phyloP scores from a whole-genome alignment of 2,888 invertebrate genomes.

The Polyommatus icarus region DNA sequence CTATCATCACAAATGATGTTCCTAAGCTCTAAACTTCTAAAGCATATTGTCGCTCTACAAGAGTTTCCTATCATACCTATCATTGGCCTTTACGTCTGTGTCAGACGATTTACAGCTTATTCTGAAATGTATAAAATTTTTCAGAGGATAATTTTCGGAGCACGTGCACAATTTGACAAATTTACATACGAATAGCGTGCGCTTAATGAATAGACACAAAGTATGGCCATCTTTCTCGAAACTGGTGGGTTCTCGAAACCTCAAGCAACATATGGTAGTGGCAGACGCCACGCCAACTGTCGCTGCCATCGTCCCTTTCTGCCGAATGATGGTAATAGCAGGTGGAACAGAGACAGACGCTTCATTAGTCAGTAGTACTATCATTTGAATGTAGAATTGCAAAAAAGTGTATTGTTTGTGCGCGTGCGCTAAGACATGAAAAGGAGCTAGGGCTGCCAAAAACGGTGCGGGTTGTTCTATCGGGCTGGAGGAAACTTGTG shows the following conservation, averaged over 20 bases:
- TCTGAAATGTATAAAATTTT: background rate
- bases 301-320: conserved; percentile 56
- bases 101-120: too few species aligned
- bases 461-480: background rate
- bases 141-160: background rate
- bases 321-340: conserved; percentile 37
- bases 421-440: conserved; percentile 52
- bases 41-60: background rate
- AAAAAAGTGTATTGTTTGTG: conserved; percentile 72
- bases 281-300: conserved; percentile 80
- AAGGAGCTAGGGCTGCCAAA: conserved; percentile 39
- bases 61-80: too few species aligned
- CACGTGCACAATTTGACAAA: conserved; percentile 24
- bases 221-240: conserved; percentile 64
- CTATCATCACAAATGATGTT: background rate
- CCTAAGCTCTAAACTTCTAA: background rate
- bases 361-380: conserved; percentile 75
- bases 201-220: conserved; percentile 67
- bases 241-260: conserved; percentile 72
- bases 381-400: conserved; percentile 72
- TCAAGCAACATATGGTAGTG: conserved; percentile 76
- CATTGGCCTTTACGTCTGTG: too few species aligned
- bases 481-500: too few species aligned
- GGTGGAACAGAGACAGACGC: conserved; percentile 55
- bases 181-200: conserved; percentile 31